Base-by-base conservation (phyloP, 2,888 invertebrate genomes). In the Cremastinae sp. region DNA sequence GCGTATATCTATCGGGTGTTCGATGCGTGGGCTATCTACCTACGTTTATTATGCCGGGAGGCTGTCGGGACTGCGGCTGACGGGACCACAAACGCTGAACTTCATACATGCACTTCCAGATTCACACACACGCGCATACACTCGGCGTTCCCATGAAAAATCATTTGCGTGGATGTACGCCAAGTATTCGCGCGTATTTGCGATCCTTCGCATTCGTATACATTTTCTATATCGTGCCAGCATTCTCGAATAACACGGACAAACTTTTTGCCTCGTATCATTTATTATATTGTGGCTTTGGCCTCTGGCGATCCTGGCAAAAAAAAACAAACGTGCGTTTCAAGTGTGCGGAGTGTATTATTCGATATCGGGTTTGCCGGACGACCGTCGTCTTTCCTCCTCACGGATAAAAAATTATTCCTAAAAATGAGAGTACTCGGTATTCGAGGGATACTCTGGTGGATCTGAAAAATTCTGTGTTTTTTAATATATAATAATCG, bases 41-140 rank as follows among this genome's bases (percentile, higher is more conserved):
- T 45, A 59, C 38, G 41, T 49, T 16, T 47, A 59, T 66, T 54
- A 68, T 61, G 61, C 49, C 41, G 56, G 56, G 65, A 66, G 71
- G 66, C 45, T 54, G 62, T 47, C 53, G 69, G 16, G 56, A 22
- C 66, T 68, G 71, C 43, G 75, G 71, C 66, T 61, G 61, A 61
- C 61, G 54, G 65, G 61, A 71, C 75, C 75, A 68, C 71, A 75
- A 72, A 75, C 71, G 75, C 71, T 36, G 56, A 61, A 66, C 34
- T 54, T 34, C 54, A 54, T 58, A 61, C 45, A 54, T 58, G 54
- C 45, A 28, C 2, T 28, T 28, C 5, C 28, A 5, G 5, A 28
- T 47, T 28, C 54, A 14, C 12, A 38, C 5, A 28, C 5, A 28
- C 28, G 28, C 2, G 28, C 28, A 28, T 3, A 5, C 28, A 10